Conservation (phyloP, 2,888 invertebrate genomes). For the Sinelater perroti region DNA sequence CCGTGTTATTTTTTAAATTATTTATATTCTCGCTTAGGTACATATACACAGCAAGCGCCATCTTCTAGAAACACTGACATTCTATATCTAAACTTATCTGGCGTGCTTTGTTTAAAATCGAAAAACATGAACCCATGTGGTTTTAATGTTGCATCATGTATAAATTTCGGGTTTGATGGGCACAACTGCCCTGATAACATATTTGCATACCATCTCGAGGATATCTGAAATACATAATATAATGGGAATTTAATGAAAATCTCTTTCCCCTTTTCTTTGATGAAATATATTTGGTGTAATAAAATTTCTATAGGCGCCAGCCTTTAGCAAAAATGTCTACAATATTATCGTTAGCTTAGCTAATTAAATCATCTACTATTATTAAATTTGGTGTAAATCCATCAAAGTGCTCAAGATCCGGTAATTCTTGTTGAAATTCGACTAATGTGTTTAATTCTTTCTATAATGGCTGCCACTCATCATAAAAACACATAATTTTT, state of each 20-base stretch:
- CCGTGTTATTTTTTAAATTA: too few species aligned
- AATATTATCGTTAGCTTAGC: too few species aligned
- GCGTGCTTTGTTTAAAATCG: neutral
- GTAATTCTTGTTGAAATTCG: neutral
- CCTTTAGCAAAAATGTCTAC: constrained; percentile 41
- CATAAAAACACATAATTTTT: too few species aligned
- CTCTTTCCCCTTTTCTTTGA: constrained; percentile 40
- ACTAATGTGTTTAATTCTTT: too few species aligned
- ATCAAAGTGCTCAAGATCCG: too few species aligned
- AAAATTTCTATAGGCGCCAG: constrained; percentile 39
- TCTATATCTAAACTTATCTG: neutral
- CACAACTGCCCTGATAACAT: neutral
- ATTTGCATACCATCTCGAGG: too few species aligned
- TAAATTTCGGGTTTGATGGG: neutral
- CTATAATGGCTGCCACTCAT: too few species aligned
- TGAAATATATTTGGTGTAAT: constrained; percentile 43
- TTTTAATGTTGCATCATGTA: neutral
- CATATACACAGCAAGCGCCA: neutral
- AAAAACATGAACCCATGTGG: constrained; percentile 1
- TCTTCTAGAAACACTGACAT: constrained; percentile 4
- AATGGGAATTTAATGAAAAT: constrained; percentile 39
- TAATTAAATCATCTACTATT: constrained; percentile 35
- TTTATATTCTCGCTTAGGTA: too few species aligned
- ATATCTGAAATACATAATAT: too few species aligned
- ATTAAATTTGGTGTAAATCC: too few species aligned